Percentiles rank a stretch among this genome's conserved stretches.
These are phyloP conservation scores for Brachionus plicatilis DNA, from an alignment of 1,140 invertebrate species.

Conservation along the genomic window DNA sequence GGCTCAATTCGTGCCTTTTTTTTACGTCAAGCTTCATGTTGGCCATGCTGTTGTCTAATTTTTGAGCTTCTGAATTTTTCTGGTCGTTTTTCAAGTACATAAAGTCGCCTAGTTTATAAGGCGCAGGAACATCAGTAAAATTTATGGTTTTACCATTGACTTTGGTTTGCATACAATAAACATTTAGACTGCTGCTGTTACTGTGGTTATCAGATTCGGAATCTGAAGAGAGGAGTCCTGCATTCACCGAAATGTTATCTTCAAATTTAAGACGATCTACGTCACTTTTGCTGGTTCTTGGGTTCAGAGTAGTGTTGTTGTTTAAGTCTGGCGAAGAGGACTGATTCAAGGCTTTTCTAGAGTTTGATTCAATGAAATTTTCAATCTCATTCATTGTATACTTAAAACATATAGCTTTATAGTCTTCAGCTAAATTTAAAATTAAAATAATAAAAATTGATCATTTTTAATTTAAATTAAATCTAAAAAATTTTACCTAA, in stretches of 20 bases:
- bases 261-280: neutral
- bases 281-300: neutral
- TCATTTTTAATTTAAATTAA: neutral
- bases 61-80: neutral
- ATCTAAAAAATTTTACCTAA: neutral
- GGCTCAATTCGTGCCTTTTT: neutral
- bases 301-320: neutral
- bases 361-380: neutral
- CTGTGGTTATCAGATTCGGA: conserved; percentile 7
- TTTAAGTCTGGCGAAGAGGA: neutral
- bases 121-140: neutral
- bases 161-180: neutral
- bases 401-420: conserved; percentile 22
- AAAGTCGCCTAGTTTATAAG: neutral
- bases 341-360: neutral
- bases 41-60: neutral
- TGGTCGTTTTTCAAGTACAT: conserved; percentile 10
- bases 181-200: neutral
- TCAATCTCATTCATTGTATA: conserved; percentile 17
- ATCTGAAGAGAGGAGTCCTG: neutral
- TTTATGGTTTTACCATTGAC: neutral
- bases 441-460: neutral
- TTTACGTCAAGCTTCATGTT: neutral
- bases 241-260: neutral
- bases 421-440: neutral